These are phyloP conservation scores for Oostethus manadensis DNA, from an alignment of 2,113 vertebrate genomes.

Conservation along the genomic window DNA sequence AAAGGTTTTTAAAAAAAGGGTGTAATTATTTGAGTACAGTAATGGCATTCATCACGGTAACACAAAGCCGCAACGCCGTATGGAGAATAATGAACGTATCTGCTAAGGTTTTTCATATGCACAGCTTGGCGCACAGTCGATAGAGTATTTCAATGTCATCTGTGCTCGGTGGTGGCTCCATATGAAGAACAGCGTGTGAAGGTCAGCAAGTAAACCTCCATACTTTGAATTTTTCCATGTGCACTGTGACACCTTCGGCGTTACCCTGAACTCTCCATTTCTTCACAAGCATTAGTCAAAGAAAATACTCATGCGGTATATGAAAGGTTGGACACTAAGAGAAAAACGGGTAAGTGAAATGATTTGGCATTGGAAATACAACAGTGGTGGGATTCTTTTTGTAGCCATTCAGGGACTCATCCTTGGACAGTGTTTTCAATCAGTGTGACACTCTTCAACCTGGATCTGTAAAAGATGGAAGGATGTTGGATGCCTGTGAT, in stretches of 20 bases:
- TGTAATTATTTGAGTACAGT: constrained; percentile 1
- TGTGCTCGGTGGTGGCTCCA: constrained; percentile 44
- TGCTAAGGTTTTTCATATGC: constrained; percentile 58
- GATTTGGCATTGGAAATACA: constrained; percentile 58
- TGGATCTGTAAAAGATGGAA: constrained; percentile 30
- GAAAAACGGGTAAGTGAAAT: constrained; percentile 45
- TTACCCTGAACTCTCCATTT: constrained; percentile 47
- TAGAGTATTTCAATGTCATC: constrained; percentile 66
- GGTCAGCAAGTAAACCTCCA: constrained; percentile 58
- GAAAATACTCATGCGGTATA: constrained; percentile 44
- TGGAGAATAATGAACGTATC: constrained; percentile 49
- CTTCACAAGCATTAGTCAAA: constrained; percentile 40
- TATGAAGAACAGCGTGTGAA: constrained; percentile 55
- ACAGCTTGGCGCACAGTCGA: constrained; percentile 64
- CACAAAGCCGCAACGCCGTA: constrained; percentile 48
- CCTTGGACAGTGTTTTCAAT: constrained; percentile 54
- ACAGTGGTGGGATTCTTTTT: constrained; percentile 38
- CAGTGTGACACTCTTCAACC: constrained; percentile 16
- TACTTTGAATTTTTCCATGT: constrained; percentile 54
- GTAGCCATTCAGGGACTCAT: constrained; percentile 29
- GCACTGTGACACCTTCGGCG: constrained; percentile 50
- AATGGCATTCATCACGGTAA: constrained; percentile 38
- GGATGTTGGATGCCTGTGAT: constrained; percentile 17
- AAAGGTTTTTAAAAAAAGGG: constrained; percentile 12
- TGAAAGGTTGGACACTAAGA: constrained; percentile 42